These are phyloP conservation scores for Cirrhinus molitorella DNA, from an alignment of 2,797 vertebrate species.

Conservation along the genomic window DNA sequence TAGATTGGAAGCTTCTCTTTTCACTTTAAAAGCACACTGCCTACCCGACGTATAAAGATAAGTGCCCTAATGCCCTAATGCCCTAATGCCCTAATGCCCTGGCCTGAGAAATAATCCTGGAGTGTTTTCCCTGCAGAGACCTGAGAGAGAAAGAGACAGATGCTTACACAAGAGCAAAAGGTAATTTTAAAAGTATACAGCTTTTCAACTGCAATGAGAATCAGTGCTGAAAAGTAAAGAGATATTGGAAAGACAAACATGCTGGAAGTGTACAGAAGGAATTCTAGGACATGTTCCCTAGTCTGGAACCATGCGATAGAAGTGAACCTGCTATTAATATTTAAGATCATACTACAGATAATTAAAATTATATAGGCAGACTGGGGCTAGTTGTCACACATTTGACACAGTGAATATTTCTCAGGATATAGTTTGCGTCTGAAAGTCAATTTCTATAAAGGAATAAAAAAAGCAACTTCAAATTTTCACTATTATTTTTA, in stretches of 20 bases:
- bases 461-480: not conserved
- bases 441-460: not conserved
- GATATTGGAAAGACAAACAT: slow-evolving; percentile 33
- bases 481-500: not conserved
- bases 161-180: slow-evolving; percentile 35
- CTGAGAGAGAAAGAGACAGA: not conserved
- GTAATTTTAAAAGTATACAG: slow-evolving; percentile 43
- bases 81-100: slow-evolving; percentile 40
- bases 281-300: not conserved
- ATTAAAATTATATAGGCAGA: not conserved
- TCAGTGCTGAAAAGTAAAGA: slow-evolving; percentile 32
- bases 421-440: not conserved
- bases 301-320: not conserved
- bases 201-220: slow-evolving; percentile 18
- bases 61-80: slow-evolving; percentile 40
- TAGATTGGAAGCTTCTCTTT: not conserved
- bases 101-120: slow-evolving; percentile 40
- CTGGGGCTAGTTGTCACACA: not conserved
- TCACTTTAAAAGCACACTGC: not conserved
- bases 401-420: not conserved
- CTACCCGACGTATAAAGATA: slow-evolving; percentile 27
- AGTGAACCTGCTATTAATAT: slow-evolving; percentile 2
- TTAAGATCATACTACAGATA: not conserved
- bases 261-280: not conserved
- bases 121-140: slow-evolving; percentile 13